Percentiles rank a stretch among this genome's conserved stretches.
Evolutionary conservation across 2,113 vertebrate genomes (phyloP).

Genomic region (Saiga tatarica): DNA sequence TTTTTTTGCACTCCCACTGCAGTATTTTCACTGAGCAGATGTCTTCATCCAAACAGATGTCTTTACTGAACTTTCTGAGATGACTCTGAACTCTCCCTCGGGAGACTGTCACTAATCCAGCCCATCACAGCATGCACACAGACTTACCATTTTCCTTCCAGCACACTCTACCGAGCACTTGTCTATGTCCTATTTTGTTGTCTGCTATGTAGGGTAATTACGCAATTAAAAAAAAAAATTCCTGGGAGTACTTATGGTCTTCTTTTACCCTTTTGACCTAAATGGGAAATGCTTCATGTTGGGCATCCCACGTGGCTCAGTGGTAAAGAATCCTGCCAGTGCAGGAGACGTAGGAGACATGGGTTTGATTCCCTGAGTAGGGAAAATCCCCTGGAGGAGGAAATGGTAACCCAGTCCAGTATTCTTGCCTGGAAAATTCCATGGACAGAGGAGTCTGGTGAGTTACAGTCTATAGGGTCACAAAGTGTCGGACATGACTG

Average conservation of each 20-base stretch:
- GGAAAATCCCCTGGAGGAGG: not conserved
- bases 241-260: not conserved
- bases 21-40: constrained; percentile 9
- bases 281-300: not conserved
- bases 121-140: not conserved
- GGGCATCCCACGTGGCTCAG: not conserved
- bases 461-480: not conserved
- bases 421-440: not conserved
- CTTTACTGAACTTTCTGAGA: constrained; percentile 34
- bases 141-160: not conserved
- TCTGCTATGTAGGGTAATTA: not conserved
- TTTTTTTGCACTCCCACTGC: not conserved
- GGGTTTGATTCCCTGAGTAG: not conserved
- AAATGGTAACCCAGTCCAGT: not conserved
- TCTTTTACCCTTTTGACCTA: not conserved
- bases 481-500: not conserved
- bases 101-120: not conserved
- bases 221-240: not conserved
- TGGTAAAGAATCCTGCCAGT: not conserved
- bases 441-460: not conserved
- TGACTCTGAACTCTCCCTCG: constrained; percentile 25
- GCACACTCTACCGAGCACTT: not conserved
- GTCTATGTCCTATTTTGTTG: not conserved
- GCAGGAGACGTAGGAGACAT: not conserved
- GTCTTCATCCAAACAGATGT: constrained; percentile 42